Evolutionary conservation across 2,113 vertebrate species (phyloP), one percentile per base, ranked within the genome.

Genomic region (Eleginops maclovinus): DNA sequence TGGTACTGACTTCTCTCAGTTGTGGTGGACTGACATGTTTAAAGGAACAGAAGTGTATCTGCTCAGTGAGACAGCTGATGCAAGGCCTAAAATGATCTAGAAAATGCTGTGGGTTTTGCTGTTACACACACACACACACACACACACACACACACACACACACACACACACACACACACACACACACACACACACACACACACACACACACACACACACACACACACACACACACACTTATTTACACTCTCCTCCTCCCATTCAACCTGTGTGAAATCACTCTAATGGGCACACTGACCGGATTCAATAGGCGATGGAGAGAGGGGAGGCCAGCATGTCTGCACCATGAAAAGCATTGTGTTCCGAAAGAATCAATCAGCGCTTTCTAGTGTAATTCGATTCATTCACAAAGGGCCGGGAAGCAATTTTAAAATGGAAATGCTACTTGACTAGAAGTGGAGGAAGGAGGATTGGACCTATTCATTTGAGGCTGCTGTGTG

Each of bases 371-470:
- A 94, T 94, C 93, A 94, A 94, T 94, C 93, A 91, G 87, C 89
- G 90, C 92, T 89, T 93, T 92, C 93, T 91, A 92, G 88, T 91
- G 93, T 92, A 92, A 94, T 94, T 93, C 82, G 84, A 91, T 94
- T 94, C 89, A 93, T 93, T 93, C 93, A 94, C 93, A 93, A 94
- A 93, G 91, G 91, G 85, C 75, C 68, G 79, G 92, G 91, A 93
- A 93, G 91, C 93, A 93, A 92, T 93, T 93, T 94, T 84, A 93
- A 94, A 94, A 94, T 94, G 92, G 92, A 94, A 94, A 94, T 93
- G 90, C 90, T 89, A 92, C 92, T 94, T 93, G 90, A 93, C 89
- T 93, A 91, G 75, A 83, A 90, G 64, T 58, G 53, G 64, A 63
- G 41, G 76, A 68, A 63, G 71, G 72, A 77, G 53, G 44, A 81